A percentile compares a stretch with the other conserved stretches of the same genome.
Conservation (phyloP, 2,113 vertebrate genomes). For the Coregonus clupeaformis region DNA sequence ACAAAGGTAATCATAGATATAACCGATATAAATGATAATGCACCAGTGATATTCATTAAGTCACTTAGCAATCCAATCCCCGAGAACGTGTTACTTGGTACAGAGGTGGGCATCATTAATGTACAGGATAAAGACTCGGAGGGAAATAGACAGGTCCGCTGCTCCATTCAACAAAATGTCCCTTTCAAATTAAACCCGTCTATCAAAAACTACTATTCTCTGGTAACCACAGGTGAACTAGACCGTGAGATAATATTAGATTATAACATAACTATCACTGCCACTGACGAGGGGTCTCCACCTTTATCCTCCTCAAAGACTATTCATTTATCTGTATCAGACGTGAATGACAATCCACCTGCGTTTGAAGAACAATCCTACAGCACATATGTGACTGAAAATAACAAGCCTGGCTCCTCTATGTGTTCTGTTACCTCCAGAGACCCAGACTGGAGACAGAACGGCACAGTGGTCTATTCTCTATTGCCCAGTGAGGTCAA, state of each 20-base stretch:
- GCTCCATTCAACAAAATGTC: constrained; percentile 50
- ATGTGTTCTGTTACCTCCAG: constrained; percentile 37
- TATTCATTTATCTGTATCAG: constrained; percentile 50
- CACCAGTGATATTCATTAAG: constrained; percentile 58
- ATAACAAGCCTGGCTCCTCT: constrained; percentile 42
- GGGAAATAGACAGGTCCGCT: constrained; percentile 58
- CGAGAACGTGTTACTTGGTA: constrained; percentile 59
- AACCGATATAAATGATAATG: constrained; percentile 71
- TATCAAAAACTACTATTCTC: constrained; percentile 44
- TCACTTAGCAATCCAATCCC: constrained; percentile 55
- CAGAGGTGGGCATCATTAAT: constrained; percentile 68
- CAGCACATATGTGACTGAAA: constrained; percentile 40
- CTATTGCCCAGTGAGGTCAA: constrained; percentile 39
- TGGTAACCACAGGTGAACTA: constrained; percentile 35
- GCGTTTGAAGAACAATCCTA: constrained; percentile 39
- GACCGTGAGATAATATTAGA: constrained; percentile 42
- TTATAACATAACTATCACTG: constrained; percentile 46
- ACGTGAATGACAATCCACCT: constrained; percentile 62
- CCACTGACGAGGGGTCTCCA: constrained; percentile 53
- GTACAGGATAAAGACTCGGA: constrained; percentile 66
- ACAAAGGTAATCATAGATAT: constrained; percentile 65
- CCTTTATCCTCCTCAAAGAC: constrained; percentile 35
- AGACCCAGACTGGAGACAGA: constrained; percentile 52
- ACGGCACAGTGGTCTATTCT: constrained; percentile 49
- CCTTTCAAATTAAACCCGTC: constrained; percentile 68